Base-by-base conservation (phyloP, 1,140 invertebrate species). In the Drosophila novamexicana region DNA sequence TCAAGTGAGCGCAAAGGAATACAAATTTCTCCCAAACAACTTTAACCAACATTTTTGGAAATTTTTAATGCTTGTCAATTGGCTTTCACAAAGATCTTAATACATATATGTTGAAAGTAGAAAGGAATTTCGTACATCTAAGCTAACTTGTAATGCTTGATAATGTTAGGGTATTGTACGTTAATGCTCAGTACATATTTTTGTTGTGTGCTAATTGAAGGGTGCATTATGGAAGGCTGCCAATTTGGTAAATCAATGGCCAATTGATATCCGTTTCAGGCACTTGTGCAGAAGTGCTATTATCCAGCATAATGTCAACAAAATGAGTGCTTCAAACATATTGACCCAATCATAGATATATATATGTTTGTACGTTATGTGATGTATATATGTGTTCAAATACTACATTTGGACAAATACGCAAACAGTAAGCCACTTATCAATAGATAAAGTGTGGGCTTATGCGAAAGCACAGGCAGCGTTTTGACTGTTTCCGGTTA, bases 351-450 rank as follows among this genome's bases (percentile, higher is more conserved):
- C 2, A 56, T 18, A n/a, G 6, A 7, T 29, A 22, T 6, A 42
- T 18, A 22, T 53, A 8, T 29, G 14, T n/a, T 34, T 34, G 14
- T n/a, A 29, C 22, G 22, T 3, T 5, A 29, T 29, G 22, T 29
- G 10, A 7, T 29, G 7, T 6, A 42, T 18, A 22, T 53, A 8
- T 6, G 7, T n/a, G 29, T 34, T n/a, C 7, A 16, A 29, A 12
- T 49, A 12, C 16, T 39, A 1, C 37, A 54, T 54, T 54, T 54
- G 52, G 37, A 54, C 36, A 56, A 9, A 40, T 16, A 7, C 9
- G 53, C 10, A 49, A 49, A 49, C 22, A 49, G 14, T 53, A 36
- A 53, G 32, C 29, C 49, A 52, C 32, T 52, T 39, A 39, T 39
- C 52, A 54, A 56, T 56, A 37, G 53, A 37, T 22, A 22, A 22